Evolutionary conservation across 2,113 vertebrate genomes (phyloP), one percentile per base, ranked within the genome.

Genomic region (Erinaceus europaeus): DNA sequence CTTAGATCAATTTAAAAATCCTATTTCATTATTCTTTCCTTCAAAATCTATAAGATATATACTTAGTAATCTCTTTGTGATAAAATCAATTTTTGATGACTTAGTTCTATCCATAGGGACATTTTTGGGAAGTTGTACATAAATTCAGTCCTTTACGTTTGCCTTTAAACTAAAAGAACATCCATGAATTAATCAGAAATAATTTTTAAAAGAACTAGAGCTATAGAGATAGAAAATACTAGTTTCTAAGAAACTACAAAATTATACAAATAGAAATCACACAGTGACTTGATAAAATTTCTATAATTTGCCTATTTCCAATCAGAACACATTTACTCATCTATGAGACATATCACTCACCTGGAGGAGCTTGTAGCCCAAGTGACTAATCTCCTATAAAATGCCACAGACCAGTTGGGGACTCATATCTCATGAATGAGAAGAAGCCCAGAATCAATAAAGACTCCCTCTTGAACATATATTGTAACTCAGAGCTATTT

Each of bases 241-340:
- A 71, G 9, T 46, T 86, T 78, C 44, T 71, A 90, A 84, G 27
- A 84, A 72, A 62, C 15, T 69, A 67, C 40, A 72, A 85, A 75
- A 72, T 77, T 72, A 8, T 68, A 52, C 36, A 85, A 64, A 57
- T 76, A 55, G 69, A 87, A 40, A n/a, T 84, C 29, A 18, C 61
- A 42, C 14, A 71, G 61, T 77, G 9, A 10, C 50, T 91, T 86
- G 42, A 68, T 86, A 52, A 42, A 32, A 53, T 78, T 17, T 53
- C 74, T 38, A 94, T 86, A 94, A 71, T 23, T 67, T 18, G n/a
- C 21, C 23, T n/a, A 74, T 46, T 75, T 81, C 40, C 59, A 57
- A 67, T 73, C 27, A 42, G 4, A n/a, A 2, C 67, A 25, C 55
- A 68, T 46, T 69, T 72, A 65, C 69, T 32, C 57, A 38, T 59